A percentile compares a stretch with the other conserved stretches of the same genome.
phyloP scores from a whole-genome alignment of 2,888 invertebrate genomes.

The Pheosia tremula region DNA sequence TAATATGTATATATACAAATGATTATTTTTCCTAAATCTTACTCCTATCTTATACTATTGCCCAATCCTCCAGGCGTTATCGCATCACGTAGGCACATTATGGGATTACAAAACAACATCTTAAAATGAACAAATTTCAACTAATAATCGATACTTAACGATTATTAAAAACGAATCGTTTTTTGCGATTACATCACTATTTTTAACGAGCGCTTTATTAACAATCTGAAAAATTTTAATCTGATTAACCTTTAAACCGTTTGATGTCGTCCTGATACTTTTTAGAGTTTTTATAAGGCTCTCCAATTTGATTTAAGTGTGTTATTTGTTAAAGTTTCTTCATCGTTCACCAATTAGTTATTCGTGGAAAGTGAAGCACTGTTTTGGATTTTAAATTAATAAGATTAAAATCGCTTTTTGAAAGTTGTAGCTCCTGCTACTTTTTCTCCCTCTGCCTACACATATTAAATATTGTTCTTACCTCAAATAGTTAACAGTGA shows the following conservation, averaged over 20 bases:
- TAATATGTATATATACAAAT: neutral
- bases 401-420: no score
- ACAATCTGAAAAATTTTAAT: neutral
- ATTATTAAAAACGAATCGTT: constrained; percentile 16
- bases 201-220: neutral
- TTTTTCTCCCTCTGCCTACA: no score
- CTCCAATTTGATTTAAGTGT: no score
- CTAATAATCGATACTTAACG: constrained; percentile 12
- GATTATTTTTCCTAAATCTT: neutral
- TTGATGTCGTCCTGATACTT: no score
- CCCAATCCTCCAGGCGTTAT: constrained; percentile 11
- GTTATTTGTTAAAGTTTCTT: no score
- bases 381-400: no score
- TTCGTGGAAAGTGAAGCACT: no score
- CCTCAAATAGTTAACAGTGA: no score
- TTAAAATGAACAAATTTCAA: constrained; percentile 28
- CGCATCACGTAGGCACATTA: constrained; percentile 47
- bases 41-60: neutral
- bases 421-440: no score
- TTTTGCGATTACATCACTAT: constrained; percentile 18
- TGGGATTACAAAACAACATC: constrained; percentile 40
- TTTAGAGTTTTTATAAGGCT: no score
- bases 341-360: no score
- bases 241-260: neutral
- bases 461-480: no score